Conservation (phyloP, 1,140 invertebrate genomes). For the Idris sp. region DNA sequence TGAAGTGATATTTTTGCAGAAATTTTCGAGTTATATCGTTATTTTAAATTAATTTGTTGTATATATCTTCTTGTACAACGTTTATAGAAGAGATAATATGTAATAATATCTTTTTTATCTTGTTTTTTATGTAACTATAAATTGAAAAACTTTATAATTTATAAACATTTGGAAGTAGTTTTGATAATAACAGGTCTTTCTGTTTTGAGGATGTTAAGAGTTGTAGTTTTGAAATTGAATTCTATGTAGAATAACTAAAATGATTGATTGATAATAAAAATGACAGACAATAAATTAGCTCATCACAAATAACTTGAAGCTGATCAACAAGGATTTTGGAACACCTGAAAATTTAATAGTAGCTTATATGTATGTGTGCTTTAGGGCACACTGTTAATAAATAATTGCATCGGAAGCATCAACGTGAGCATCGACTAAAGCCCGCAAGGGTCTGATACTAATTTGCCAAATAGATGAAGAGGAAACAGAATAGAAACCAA, state of each 20-base stretch:
- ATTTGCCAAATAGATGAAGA: slow-evolving; percentile 45
- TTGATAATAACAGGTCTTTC: no score
- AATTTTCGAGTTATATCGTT: no score
- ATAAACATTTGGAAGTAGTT: no score
- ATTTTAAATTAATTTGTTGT: no score
- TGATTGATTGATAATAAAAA: slow-evolving; percentile 6
- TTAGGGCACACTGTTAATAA: slow-evolving; percentile 40
- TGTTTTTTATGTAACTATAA: no score
- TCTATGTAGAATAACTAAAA: neutral
- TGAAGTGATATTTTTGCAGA: no score
- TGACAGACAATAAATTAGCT: slow-evolving; percentile 12
- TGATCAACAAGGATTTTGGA: slow-evolving; percentile 45
- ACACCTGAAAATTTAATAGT: slow-evolving; percentile 54
- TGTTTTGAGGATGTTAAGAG: no score
- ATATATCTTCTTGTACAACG: no score
- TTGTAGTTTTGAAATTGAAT: no score
- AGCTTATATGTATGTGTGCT: slow-evolving; percentile 47
- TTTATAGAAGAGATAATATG: no score
- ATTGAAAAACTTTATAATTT: no score
- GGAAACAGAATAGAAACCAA: slow-evolving; percentile 39
- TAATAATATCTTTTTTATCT: no score
- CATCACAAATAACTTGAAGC: slow-evolving; percentile 12
- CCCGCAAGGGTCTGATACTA: slow-evolving; percentile 49
- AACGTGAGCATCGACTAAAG: slow-evolving; percentile 38
- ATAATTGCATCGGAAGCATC: slow-evolving; percentile 51